Base-by-base conservation (phyloP, 37 sponge, comb jelly and placozoan genomes). In the Axinella damicornis region DNA sequence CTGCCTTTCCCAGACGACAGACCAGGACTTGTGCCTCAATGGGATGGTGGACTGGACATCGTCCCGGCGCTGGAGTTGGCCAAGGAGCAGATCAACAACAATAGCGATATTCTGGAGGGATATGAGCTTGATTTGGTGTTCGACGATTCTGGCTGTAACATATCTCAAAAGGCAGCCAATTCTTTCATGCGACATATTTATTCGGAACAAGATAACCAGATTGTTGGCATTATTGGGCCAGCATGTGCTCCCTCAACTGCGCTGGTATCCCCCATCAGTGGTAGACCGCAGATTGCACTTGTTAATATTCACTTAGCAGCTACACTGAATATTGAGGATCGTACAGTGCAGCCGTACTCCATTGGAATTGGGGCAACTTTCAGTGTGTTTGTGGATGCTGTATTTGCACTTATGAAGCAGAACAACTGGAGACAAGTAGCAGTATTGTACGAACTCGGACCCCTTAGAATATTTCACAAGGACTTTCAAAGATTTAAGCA, bases 61-160 rank as follows among this genome's bases (percentile, higher is more conserved):
- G 34, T 25, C 28, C 77, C 60, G 11, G 77, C 77, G 11, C 19
- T 58, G 5, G 38, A 76, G 31, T 32, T 76, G 39, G 77, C 77
- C 33, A 57, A 9, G 59, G 36, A 31, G 0, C 32, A 31, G 19
- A 76, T 76, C 32, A 76, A 76, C 77, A 16, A 58, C 32, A 56
- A 34, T 5, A 31, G 34, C 21, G 77, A 76, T 57, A 58, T 76
- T 18, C 60, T 76, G 11, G 33, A 33, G 18, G 60, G 33, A 34
- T 30, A 76, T 60, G 21, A 57, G 19, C 36, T 76, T 27, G 57
- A 55, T 4, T 33, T 76, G 36, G 36, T 76, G 35, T n/a, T 37
- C 30, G 59, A n/a, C 2, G 60, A 76, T 38, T 32, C 20, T 33
- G 77, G 77, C 21, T 76, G 77, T 38, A 58, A 76, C 34, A 15